Conservation (phyloP, 2,797 vertebrate genomes). For the Onychomys torridus region DNA sequence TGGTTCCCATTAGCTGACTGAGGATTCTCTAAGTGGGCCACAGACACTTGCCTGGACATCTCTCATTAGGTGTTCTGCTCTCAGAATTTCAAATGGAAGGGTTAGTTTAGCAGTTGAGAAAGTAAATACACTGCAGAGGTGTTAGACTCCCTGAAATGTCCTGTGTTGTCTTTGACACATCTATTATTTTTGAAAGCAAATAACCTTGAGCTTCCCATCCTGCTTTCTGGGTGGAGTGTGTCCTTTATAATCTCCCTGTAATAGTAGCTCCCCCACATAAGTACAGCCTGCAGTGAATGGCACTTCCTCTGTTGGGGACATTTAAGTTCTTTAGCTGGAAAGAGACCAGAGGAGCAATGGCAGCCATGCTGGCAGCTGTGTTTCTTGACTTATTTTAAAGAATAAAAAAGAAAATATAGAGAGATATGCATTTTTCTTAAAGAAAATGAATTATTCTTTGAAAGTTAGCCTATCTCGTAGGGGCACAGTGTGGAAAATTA, state of each 20-base stretch:
- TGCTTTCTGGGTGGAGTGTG: not conserved
- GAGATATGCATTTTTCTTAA: conserved; percentile 43
- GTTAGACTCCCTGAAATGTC: not conserved
- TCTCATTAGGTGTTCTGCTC: not conserved
- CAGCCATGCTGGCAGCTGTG: not conserved
- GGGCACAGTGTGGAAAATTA: conserved; percentile 86
- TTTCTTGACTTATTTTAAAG: conserved; percentile 32
- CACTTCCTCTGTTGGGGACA: not conserved
- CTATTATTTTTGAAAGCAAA: conserved; percentile 52
- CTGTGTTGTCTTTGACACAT: not conserved
- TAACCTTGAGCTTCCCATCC: conserved; percentile 66
- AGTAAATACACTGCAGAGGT: not conserved
- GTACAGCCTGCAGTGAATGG: not conserved
- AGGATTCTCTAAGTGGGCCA: fast-evolving
- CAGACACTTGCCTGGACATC: fast-evolving
- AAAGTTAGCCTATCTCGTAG: conserved; percentile 86
- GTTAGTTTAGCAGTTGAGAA: not conserved
- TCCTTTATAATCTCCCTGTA: conserved; percentile 51
- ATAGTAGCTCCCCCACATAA: conserved; percentile 28
- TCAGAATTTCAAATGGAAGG: not conserved
- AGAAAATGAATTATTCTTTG: conserved; percentile 86
- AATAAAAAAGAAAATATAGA: conserved; percentile 48
- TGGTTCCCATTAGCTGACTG: no score
- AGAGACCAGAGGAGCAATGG: not conserved
- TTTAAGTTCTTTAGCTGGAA: conserved; percentile 53